Evolutionary conservation across 2,888 invertebrate species (phyloP), one percentile per base, ranked within the genome.

Genomic region (Chydorus sphaericus): DNA sequence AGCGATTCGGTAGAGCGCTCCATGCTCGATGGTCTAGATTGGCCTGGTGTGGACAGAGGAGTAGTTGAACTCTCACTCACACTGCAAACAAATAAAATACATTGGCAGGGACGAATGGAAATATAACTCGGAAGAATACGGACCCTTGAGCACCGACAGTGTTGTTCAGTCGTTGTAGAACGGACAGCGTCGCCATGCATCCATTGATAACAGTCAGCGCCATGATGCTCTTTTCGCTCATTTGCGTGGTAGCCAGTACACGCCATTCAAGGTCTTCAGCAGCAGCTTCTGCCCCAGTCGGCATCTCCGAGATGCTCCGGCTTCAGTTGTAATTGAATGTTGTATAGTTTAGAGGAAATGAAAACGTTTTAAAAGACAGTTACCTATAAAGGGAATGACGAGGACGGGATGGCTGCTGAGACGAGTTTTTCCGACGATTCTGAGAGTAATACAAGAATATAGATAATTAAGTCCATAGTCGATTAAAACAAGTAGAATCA

Each of bases 151-250:
- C 51, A 18, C 16, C 30, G 20, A 23, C 18, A 18, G 38, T 65
- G 64, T 61, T 16, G 26, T 75, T 74, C 44, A 76, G 70, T 62
- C 78, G 74, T 63, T 79, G 69, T 61, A 77, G 73, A 29, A 80
- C 73, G 1, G 81, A 80, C 53, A 85, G 69, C 4, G 78, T 77
- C 11, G 76, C 75, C 60, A 84, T 67, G 54, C 73, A 73, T 16
- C 81, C 79, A 59, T 76, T 75, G 58, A 83, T 67, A 18, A 81
- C 77, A 1, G 78, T 79, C 57, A 85, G 69, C 7, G 80, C 80
- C 61, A 82, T 68, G 66, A 78, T 78, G 60, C 76, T 78, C 37
- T 31, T 50, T 14, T 54, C 73, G 57, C 74, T 76, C 48, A 78
- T 75, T 64, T 73, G 73, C 26, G 73, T 71, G 23, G 75, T 72